Base-by-base conservation (phyloP, 2,888 invertebrate species). In the Coecobrya sp. region DNA sequence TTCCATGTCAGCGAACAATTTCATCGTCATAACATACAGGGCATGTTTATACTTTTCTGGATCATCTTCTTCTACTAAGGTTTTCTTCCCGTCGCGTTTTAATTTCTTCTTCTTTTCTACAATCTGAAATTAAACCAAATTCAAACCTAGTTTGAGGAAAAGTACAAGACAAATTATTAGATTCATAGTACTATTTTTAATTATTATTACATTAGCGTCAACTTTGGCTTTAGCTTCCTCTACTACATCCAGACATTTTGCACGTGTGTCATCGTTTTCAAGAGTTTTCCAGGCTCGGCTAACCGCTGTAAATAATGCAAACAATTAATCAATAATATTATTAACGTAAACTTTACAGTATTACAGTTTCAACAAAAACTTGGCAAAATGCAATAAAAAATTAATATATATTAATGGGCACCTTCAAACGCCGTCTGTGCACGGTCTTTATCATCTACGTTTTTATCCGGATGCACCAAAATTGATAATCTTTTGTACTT, bases 391-490 rank as follows among this genome's bases (percentile, higher is more conserved):
- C 36, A 36, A 36, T 36, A 36, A 36, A 36, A n/a, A n/a, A n/a
- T n/a, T 36, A 2, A 36, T 4, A 36, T 2, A 2, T 7, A 36
- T 36, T 36, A 36, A 2, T 36, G 7, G 36, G 36, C 7, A 96
- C 96, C 98, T 96, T 98, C 98, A 96, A 98, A 98, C 70, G 98
- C 98, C 95, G 97, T 97, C 96, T 99, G 99, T 0, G 99, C 99
- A 95, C 99, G 97, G 91, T 99, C 99, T 42, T 97, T 96, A 96
- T 99, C 99, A 96, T 99, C 98, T 96, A 98, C 98, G 96, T 99
- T 99, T 96, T 99, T 99, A 96, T 99, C 99, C 27, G 99, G 99
- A 97, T 99, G 99, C 52, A 99, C 99, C 95, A 99, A 96, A 96
- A 99, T 98, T 22, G 99, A 99, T 95, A 99, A 97, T 96, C 98